Conservation (phyloP, 2,797 vertebrate genomes). For the Choloepus didactylus region DNA sequence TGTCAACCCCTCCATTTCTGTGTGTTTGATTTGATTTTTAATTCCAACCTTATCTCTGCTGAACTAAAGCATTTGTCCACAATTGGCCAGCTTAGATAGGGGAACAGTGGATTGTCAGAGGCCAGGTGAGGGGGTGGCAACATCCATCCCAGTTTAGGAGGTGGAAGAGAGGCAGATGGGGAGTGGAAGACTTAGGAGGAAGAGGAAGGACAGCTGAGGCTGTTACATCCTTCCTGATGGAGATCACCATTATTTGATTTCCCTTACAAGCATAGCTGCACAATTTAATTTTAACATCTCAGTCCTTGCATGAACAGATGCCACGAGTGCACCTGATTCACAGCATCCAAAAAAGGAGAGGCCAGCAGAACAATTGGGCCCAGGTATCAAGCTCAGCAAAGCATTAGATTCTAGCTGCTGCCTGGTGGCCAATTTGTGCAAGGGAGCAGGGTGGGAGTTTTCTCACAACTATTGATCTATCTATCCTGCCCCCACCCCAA, state of each 20-base stretch:
- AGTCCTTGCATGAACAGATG: conserved; percentile 15
- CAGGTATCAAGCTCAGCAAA: not conserved
- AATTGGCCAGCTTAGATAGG: conserved; percentile 62
- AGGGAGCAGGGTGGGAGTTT: not conserved
- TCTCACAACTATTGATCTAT: not conserved
- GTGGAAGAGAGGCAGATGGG: not conserved
- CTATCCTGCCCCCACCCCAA: not conserved
- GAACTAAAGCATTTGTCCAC: conserved; percentile 57
- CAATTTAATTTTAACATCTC: conserved; percentile 21
- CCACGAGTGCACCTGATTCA: not conserved
- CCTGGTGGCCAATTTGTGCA: not conserved
- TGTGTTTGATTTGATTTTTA: conserved; percentile 71
- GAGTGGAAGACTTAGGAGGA: not conserved
- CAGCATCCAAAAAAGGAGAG: not conserved
- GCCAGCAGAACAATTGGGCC: not conserved
- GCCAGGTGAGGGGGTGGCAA: conserved; percentile 35
- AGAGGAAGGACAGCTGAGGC: not conserved
- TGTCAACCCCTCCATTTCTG: conserved; percentile 14
- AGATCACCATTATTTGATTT: conserved; percentile 56
- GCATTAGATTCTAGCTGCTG: not conserved
- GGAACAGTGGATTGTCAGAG: conserved; percentile 53
- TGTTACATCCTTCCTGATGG: not conserved
- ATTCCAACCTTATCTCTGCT: conserved; percentile 65
- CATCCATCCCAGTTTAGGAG: not conserved
- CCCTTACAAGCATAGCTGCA: not conserved